A percentile compares a stretch with the other conserved stretches of the same genome.
Evolutionary conservation across 2,113 vertebrate genomes (phyloP).

Genomic region (Lates calcarifer): DNA sequence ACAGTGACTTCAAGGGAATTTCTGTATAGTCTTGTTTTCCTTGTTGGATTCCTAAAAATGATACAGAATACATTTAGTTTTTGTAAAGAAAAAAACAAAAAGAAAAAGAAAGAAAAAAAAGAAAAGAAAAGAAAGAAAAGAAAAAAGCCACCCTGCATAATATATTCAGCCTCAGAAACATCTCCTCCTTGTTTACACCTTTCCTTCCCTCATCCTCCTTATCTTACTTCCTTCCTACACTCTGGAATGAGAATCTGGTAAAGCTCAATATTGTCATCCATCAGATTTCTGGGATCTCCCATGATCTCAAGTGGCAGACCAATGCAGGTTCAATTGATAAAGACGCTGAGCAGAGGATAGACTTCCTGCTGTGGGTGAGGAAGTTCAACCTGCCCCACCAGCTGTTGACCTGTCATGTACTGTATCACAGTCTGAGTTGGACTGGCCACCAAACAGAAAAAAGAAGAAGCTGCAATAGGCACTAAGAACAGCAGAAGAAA

Average conservation of each 20-base stretch:
- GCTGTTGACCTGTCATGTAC: too few relatives aligned
- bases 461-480: not conserved
- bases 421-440: not conserved
- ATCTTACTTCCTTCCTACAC: conserved; percentile 43
- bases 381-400: not conserved
- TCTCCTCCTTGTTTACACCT: not conserved
- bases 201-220: conserved; percentile 25
- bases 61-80: not conserved
- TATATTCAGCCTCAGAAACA: conserved; percentile 8
- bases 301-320: not conserved
- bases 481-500: too few relatives aligned
- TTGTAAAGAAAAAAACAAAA: too few relatives aligned
- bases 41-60: not conserved
- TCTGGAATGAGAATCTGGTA: not conserved
- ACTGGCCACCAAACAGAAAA: not conserved
- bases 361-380: not conserved
- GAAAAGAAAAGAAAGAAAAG: not conserved
- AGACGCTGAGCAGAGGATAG: not conserved
- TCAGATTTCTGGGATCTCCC: not conserved
- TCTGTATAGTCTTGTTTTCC: not conserved
- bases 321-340: not conserved
- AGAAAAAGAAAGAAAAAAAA: not conserved
- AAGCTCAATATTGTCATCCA: not conserved
- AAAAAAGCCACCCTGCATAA: not conserved
- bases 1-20: not conserved